Evolutionary conservation across 2,888 invertebrate genomes (phyloP), one percentile per base, ranked within the genome.

Genomic region (Cosmorhoe ocellata): DNA sequence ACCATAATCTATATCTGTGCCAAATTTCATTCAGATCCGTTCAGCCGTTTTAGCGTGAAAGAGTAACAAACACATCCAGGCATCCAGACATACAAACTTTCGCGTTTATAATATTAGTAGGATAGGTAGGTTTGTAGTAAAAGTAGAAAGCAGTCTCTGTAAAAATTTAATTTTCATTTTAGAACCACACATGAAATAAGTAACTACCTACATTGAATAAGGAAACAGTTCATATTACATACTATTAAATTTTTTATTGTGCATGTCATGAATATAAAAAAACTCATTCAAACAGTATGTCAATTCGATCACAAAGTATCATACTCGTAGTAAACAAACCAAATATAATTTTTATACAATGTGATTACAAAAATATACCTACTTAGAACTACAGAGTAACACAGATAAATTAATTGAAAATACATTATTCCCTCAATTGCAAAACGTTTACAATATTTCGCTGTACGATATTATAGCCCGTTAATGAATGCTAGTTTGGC

Each of bases 291-390:
- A 56, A 46, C 32, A 44, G 27, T 48, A 38, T 46, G 39, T 57
- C 26, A 50, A 45, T 22, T 43, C 36, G 22, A 46, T 41, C 28
- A 50, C 31, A 26, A 38, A 14, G 22, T 30, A 47, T 28, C 11
- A 36, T 43, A 38, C n/a, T n/a, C n/a, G n/a, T n/a, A n/a, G n/a
- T n/a, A n/a, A n/a, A n/a, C n/a, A n/a, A n/a, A 43, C 26, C 40
- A 34, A 48, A 36, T 37, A 24, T 41, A 33, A 34, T 48, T 27
- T 40, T 61, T n/a, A n/a, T 42, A 37, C 32, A 53, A 53, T 50
- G 74, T 75, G 76, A 79, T 83, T 87, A 86, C 76, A 88, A 87
- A 88, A 86, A 87, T 87, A 88, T 79, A 77, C 77, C 81, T 81
- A 84, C 81, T 78, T 82, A 84, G 69, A 66, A 67, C 75, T 82